Evolutionary conservation across 1,140 invertebrate genomes (phyloP).

Genomic region (Nymphalis io): DNA sequence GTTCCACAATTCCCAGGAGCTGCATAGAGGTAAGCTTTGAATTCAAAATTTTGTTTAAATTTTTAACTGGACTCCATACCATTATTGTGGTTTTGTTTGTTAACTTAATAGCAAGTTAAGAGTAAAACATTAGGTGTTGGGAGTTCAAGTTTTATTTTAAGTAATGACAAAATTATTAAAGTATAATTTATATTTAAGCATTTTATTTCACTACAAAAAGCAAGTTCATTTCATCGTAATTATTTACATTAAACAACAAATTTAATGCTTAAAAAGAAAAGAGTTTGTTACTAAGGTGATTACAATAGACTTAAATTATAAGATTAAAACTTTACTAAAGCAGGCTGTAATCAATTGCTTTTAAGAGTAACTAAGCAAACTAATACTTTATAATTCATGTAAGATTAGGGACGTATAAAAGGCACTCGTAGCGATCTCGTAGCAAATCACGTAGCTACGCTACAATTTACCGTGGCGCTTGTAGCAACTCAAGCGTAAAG

Average conservation of each 20-base stretch:
- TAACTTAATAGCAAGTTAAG: slow-evolving; percentile 6
- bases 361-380: neutral
- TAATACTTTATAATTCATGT: neutral
- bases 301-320: too few relatives aligned
- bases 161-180: neutral
- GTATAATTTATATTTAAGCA: too few relatives aligned
- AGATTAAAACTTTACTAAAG: neutral
- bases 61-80: slow-evolving; percentile 38
- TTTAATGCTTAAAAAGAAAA: too few relatives aligned
- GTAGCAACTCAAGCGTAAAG: slow-evolving; percentile 18
- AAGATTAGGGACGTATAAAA: slow-evolving; percentile 19
- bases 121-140: neutral
- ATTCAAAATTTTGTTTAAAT: slow-evolving; percentile 51
- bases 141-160: slow-evolving; percentile 13
- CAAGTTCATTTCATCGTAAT: too few relatives aligned
- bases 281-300: too few relatives aligned
- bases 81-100: slow-evolving; percentile 29
- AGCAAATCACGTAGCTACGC: slow-evolving; percentile 28
- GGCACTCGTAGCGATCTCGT: slow-evolving; percentile 25
- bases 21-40: slow-evolving; percentile 70
- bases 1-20: slow-evolving; percentile 74
- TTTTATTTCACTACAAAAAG: too few relatives aligned
- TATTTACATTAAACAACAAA: too few relatives aligned
- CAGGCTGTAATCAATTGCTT: neutral
- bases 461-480: slow-evolving; percentile 26